Conservation (phyloP, 2,113 vertebrate species). For the Anoplopoma fimbria region DNA sequence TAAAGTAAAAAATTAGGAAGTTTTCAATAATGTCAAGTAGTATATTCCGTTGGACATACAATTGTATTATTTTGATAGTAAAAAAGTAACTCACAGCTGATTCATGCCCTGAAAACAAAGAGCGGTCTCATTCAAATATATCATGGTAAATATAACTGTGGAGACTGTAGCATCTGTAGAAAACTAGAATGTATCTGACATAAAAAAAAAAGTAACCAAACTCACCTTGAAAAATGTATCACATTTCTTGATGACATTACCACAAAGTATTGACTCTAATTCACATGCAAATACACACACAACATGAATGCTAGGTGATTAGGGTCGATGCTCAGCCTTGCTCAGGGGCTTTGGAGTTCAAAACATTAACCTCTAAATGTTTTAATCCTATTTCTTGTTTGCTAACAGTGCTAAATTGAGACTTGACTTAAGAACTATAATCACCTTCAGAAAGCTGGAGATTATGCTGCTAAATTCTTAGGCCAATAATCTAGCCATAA, state of each 20-base stretch:
- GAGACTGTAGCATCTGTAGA: neutral
- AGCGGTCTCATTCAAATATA: neutral
- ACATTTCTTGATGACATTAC: neutral
- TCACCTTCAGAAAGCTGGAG: conserved; percentile 32
- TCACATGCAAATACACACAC: conserved; percentile 13
- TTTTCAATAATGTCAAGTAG: neutral
- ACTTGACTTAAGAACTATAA: conserved; percentile 35
- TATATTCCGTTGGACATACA: neutral
- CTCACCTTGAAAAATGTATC: neutral
- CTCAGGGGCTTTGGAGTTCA: conserved; percentile 55
- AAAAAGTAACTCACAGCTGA: neutral
- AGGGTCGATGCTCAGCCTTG: conserved; percentile 34
- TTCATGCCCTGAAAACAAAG: neutral
- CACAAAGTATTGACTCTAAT: neutral
- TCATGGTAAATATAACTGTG: neutral
- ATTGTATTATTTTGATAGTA: neutral
- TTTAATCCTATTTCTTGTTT: conserved; percentile 68
- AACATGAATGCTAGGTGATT: conserved; percentile 34
- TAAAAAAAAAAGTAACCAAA: neutral
- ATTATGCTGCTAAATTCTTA: conserved; percentile 4
- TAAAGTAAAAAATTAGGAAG: neutral
- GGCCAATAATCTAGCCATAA: conserved; percentile 4
- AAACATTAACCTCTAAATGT: conserved; percentile 57
- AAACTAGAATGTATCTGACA: neutral
- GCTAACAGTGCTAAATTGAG: conserved; percentile 57